phyloP scores from a whole-genome alignment of 2,888 invertebrate species.

The Athetis lepigone region DNA sequence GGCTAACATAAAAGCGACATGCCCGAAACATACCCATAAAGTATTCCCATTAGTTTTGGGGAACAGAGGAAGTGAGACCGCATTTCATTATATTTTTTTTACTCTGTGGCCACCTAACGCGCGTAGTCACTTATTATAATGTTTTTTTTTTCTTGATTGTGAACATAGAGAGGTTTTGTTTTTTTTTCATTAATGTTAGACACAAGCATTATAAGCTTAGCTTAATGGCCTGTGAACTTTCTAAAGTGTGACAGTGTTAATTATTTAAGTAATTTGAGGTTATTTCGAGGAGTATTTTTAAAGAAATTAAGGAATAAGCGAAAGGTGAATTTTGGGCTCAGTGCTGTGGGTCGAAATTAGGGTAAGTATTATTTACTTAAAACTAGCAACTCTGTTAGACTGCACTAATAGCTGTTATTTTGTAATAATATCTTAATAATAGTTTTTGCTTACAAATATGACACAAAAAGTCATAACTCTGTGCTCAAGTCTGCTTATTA shows the following conservation, averaged over 20 bases:
- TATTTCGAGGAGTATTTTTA: not conserved
- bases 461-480: too few relatives aligned
- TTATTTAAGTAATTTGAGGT: conserved; percentile 9
- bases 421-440: too few relatives aligned
- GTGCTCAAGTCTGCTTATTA: too few relatives aligned
- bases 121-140: conserved; percentile 33
- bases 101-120: conserved; percentile 67
- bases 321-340: too few relatives aligned
- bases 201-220: conserved; percentile 19
- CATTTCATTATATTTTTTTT: conserved; percentile 70
- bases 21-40: conserved; percentile 9
- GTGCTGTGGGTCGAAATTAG: too few relatives aligned
- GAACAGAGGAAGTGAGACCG: conserved; percentile 51
- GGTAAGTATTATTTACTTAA: too few relatives aligned
- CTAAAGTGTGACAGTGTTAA: conserved; percentile 12
- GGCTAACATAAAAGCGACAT: conserved; percentile 6
- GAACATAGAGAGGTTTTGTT: conserved; percentile 29
- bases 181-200: conserved; percentile 28
- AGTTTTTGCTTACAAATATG: too few relatives aligned
- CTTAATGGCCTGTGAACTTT: conserved; percentile 33
- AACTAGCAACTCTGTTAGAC: too few relatives aligned
- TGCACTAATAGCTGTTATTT: too few relatives aligned
- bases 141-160: conserved; percentile 56
- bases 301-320: too few relatives aligned
- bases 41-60: conserved; percentile 55